These are phyloP conservation scores for Numida meleagris DNA, from an alignment of 2,113 vertebrate genomes.

Conservation along the genomic window DNA sequence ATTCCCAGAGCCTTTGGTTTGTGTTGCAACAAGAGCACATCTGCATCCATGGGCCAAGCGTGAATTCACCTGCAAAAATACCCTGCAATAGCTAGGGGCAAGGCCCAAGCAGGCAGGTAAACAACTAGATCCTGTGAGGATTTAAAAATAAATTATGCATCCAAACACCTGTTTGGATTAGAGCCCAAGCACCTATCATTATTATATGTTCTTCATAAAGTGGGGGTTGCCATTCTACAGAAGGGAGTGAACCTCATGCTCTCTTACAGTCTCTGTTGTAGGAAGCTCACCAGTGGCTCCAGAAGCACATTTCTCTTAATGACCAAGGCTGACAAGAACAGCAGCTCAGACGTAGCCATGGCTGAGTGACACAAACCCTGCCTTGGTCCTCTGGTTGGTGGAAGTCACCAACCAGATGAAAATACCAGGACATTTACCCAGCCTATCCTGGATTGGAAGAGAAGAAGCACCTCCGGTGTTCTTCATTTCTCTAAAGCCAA, in stretches of 20 bases:
- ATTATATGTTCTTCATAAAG: background rate
- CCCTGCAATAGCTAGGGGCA: background rate
- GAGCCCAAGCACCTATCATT: background rate
- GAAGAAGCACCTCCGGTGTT: background rate
- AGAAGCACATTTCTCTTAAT: background rate
- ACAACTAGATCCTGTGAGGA: background rate
- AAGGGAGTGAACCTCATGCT: fast-evolving
- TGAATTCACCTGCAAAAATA: background rate
- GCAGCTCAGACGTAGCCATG: background rate
- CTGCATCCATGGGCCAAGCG: background rate
- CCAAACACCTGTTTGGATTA: background rate
- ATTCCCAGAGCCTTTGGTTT: background rate
- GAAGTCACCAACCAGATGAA: background rate
- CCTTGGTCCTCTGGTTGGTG: background rate
- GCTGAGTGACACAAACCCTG: background rate
- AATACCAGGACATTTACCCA: background rate
- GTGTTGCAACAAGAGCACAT: background rate
- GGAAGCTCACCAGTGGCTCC: background rate
- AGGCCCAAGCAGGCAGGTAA: background rate
- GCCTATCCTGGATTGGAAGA: fast-evolving
- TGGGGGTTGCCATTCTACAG: background rate
- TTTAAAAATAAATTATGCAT: background rate
- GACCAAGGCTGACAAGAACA: background rate
- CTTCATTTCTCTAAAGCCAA: background rate
- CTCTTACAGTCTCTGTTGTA: background rate